phyloP scores from a whole-genome alignment of 1,140 invertebrate species.

The Leptinotarsa undecemlineata region DNA sequence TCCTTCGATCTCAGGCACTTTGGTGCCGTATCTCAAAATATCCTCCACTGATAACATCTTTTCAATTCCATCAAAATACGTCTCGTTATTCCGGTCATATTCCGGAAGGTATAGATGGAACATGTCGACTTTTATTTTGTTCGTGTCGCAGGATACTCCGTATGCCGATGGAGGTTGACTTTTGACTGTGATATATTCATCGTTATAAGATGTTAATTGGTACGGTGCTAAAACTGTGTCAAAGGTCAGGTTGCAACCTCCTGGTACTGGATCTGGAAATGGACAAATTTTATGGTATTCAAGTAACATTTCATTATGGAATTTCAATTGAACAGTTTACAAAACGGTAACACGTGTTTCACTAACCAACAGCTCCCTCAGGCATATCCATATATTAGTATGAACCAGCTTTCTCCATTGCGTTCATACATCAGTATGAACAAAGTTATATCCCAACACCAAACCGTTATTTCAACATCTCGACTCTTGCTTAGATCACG shows the following conservation, averaged over 20 bases:
- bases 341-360: too few species aligned
- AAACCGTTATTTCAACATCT: too few species aligned
- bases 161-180: conserved; percentile 61
- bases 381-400: too few species aligned
- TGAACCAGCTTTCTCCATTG: too few species aligned
- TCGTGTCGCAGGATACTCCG: conserved; percentile 50
- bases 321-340: too few species aligned
- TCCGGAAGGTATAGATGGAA: conserved; percentile 69
- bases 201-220: conserved; percentile 58
- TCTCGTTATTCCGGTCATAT: conserved; percentile 59
- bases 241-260: conserved; percentile 77
- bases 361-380: too few species aligned
- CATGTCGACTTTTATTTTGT: conserved; percentile 59
- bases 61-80: conserved; percentile 66
- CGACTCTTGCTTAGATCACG: too few species aligned
- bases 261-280: conserved; percentile 71
- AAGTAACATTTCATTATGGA: too few species aligned
- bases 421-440: too few species aligned
- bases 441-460: too few species aligned
- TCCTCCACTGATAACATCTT: conserved; percentile 66
- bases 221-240: conserved; percentile 68
- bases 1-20: conserved; percentile 55
- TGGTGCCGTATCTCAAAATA: conserved; percentile 60
- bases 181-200: conserved; percentile 63
- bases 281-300: too few species aligned